phyloP scores from a whole-genome alignment of 2,797 vertebrate genomes.

The Crocodylus rhombifer region DNA sequence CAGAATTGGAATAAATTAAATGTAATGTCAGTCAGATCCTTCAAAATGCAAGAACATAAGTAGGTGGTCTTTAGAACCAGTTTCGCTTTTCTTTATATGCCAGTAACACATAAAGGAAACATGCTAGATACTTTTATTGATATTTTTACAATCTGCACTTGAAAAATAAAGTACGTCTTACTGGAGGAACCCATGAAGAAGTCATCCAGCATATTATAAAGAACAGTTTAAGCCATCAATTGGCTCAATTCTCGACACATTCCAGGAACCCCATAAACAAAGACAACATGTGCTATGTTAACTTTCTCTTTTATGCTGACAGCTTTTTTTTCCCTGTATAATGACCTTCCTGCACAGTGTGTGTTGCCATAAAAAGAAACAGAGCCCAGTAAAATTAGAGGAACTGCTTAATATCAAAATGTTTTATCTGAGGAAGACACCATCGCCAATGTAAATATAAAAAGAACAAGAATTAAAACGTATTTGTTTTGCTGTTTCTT shows the following conservation, averaged over 20 bases:
- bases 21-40: background rate
- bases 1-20: slow-evolving; percentile 43
- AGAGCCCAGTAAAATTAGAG: slow-evolving; percentile 84
- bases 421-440: slow-evolving; percentile 85
- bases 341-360: slow-evolving; percentile 85
- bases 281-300: slow-evolving; percentile 77
- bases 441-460: slow-evolving; percentile 80
- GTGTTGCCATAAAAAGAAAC: slow-evolving; percentile 84
- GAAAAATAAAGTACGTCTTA: slow-evolving; percentile 63
- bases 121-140: slow-evolving; percentile 13
- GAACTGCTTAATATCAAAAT: slow-evolving; percentile 80
- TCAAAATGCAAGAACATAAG: slow-evolving; percentile 6
- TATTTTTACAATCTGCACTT: slow-evolving; percentile 42
- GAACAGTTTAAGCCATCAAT: slow-evolving; percentile 64
- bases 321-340: slow-evolving; percentile 78
- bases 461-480: slow-evolving; percentile 79
- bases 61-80: slow-evolving; percentile 36
- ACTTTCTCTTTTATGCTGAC: slow-evolving; percentile 83
- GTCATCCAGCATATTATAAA: slow-evolving; percentile 33
- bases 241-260: slow-evolving; percentile 77
- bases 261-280: slow-evolving; percentile 83
- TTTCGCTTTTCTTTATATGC: slow-evolving; percentile 10
- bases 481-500: slow-evolving; percentile 76
- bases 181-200: slow-evolving; percentile 20
- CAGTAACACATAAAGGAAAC: slow-evolving; percentile 36